Conservation (phyloP, 2,888 invertebrate species). For the Orthosia gracilis region DNA sequence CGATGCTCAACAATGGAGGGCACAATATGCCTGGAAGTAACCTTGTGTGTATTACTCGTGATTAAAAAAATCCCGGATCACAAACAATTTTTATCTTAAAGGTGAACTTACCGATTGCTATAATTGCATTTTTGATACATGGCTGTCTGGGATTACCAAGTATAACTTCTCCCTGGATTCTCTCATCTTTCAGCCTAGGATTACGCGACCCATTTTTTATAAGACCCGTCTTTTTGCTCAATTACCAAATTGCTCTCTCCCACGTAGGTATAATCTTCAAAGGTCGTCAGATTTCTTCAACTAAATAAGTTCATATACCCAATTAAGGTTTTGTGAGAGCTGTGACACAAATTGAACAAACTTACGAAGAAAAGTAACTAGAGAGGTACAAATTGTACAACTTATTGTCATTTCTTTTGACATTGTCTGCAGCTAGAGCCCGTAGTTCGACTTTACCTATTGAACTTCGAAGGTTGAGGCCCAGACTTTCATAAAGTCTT, state of each 20-base stretch:
- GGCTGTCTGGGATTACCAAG: not conserved
- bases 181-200: not conserved
- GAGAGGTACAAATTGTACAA: not conserved
- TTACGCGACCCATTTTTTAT: not conserved
- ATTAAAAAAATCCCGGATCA: too few relatives aligned
- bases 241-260: conserved; percentile 13
- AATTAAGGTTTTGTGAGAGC: conserved; percentile 11
- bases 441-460: conserved; percentile 35
- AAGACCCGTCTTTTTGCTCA: not conserved
- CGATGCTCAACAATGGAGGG: too few relatives aligned
- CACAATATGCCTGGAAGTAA: too few relatives aligned
- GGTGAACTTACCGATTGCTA: not conserved
- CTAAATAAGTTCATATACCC: conserved; percentile 12
- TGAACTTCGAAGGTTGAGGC: conserved; percentile 7
- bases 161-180: not conserved
- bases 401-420: conserved; percentile 20
- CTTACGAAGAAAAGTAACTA: not conserved
- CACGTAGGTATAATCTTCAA: not conserved
- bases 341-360: not conserved
- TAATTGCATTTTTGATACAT: not conserved
- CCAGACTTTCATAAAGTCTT: conserved; percentile 20
- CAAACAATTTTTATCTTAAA: too few relatives aligned
- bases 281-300: conserved; percentile 6
- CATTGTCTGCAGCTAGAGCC: conserved; percentile 39
- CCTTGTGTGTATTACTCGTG: too few relatives aligned